These are phyloP conservation scores for Tetraodon nigroviridis DNA, from an alignment of 2,113 vertebrate species.

Conservation along the genomic window DNA sequence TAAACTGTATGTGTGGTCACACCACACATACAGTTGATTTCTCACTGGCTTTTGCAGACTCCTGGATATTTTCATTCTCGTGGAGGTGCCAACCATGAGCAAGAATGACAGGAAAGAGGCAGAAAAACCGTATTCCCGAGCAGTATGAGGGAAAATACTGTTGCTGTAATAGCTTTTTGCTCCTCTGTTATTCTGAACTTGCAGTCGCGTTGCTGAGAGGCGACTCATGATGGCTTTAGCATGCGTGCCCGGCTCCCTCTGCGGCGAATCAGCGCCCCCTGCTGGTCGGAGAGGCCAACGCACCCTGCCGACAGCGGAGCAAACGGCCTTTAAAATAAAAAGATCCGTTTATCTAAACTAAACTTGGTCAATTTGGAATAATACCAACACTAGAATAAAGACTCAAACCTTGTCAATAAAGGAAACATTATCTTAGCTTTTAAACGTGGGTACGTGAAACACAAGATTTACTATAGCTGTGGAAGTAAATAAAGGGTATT, in stretches of 20 bases:
- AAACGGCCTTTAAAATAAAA: conserved; percentile 4
- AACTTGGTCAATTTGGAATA: no score
- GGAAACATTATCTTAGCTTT: no score
- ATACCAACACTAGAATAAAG: no score
- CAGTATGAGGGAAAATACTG: neutral
- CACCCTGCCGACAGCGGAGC: neutral
- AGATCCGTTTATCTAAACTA: no score
- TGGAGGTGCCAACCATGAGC: neutral
- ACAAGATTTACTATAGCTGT: no score
- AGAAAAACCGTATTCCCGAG: neutral
- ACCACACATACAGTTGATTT: neutral
- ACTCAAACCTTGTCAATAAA: no score
- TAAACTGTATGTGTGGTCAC: conserved; percentile 19
- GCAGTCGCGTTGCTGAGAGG: conserved; percentile 55
- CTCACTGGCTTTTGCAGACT: conserved; percentile 9
- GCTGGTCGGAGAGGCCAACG: conserved; percentile 39
- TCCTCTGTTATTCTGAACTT: conserved; percentile 50
- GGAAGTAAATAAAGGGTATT: no score
- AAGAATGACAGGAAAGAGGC: neutral
- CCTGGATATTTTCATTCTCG: neutral
- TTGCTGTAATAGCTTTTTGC: conserved; percentile 34
- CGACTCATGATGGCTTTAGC: conserved; percentile 63
- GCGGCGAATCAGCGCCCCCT: conserved; percentile 57
- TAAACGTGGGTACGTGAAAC: no score
- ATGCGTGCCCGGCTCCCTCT: conserved; percentile 7